These are phyloP conservation scores for Meloe dianella DNA, from an alignment of 2,888 invertebrate species.

Conservation along the genomic window DNA sequence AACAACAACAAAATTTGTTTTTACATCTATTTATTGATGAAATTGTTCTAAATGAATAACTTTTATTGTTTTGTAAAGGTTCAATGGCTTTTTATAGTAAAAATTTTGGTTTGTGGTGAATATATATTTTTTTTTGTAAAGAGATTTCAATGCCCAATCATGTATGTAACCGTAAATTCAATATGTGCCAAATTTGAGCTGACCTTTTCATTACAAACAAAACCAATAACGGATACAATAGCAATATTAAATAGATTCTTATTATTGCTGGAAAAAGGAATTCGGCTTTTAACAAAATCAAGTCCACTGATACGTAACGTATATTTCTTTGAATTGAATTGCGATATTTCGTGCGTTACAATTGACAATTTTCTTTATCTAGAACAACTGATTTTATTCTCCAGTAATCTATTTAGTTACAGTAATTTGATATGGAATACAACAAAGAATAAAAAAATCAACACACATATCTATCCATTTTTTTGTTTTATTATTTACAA, in stretches of 20 bases:
- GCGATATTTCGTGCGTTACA: slow-evolving; percentile 10
- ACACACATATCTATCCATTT: neutral
- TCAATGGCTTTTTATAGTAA: too few species aligned
- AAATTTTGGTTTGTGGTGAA: neutral
- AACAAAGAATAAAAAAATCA: neutral
- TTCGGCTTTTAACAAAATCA: neutral
- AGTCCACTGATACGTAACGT: slow-evolving; percentile 1
- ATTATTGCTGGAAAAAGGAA: neutral
- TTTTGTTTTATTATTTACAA: neutral
- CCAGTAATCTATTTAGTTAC: slow-evolving; percentile 13
- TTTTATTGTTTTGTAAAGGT: too few species aligned
- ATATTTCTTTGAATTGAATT: slow-evolving; percentile 11
- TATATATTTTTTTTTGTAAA: neutral
- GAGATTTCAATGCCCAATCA: neutral
- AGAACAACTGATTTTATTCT: slow-evolving; percentile 12
- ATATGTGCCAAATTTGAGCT: neutral
- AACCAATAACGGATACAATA: neutral
- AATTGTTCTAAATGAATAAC: neutral
- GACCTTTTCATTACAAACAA: too few species aligned
- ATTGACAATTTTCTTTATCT: slow-evolving; percentile 1
- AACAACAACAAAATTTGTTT: neutral
- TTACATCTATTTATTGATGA: neutral
- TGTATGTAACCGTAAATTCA: neutral
- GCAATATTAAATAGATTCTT: neutral
- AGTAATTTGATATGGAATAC: slow-evolving; percentile 7